Conservation (phyloP, 2,888 invertebrate species). For the Chrysotoxum bicinctum region DNA sequence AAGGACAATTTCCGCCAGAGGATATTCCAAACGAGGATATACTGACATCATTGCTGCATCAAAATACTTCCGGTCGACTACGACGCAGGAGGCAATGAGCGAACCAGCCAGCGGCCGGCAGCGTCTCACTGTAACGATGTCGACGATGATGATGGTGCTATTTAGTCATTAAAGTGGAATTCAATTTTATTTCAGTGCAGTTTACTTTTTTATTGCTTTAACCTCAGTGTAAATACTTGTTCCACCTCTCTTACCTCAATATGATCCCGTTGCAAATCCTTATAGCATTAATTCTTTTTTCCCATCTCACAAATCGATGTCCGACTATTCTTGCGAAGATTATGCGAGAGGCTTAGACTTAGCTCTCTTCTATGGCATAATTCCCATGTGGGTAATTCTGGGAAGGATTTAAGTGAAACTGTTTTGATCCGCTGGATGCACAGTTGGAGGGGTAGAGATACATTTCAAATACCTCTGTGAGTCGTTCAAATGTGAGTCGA, state of each 20-base stretch:
- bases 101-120: neutral
- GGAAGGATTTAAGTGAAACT: conserved; percentile 42
- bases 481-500: conserved; percentile 18
- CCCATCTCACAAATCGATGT: conserved; percentile 11
- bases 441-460: conserved; percentile 3
- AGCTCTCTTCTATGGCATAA: conserved; percentile 15
- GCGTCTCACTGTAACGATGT: neutral
- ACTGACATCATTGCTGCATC: neutral
- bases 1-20: conserved; percentile 20
- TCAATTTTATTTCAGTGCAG: conserved; percentile 40
- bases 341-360: conserved; percentile 3
- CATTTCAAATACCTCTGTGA: conserved; percentile 24
- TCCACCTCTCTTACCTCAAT: neutral
- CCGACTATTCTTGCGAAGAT: conserved; percentile 10
- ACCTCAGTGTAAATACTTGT: conserved; percentile 8
- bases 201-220: conserved; percentile 21
- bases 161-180: conserved; percentile 45
- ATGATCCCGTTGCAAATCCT: neutral
- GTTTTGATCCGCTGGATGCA: conserved; percentile 37
- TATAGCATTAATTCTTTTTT: neutral
- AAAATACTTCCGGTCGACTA: conserved; percentile 10
- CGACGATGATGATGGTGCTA: conserved; percentile 22
- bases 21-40: neutral
- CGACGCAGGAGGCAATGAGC: conserved; percentile 9
- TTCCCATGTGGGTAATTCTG: conserved; percentile 30